A percentile compares a stretch with the other conserved stretches of the same genome.
Conservation (phyloP, 2,888 invertebrate species). For the Shargacucullia verbasci region DNA sequence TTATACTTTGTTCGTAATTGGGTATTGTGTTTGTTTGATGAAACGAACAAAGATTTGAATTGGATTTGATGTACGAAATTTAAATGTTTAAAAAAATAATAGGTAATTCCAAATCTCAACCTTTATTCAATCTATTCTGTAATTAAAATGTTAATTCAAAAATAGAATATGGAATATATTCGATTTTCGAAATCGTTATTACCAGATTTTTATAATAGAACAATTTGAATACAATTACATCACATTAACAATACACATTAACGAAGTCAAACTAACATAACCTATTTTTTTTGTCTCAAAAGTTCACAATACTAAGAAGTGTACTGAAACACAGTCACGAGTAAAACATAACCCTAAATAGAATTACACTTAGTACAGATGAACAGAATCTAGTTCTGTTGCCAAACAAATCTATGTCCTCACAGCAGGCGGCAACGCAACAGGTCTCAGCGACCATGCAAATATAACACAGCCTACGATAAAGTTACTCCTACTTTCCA, state of each 20-base stretch:
- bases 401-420: constrained; percentile 52
- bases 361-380: constrained; percentile 21
- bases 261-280: too few relatives aligned
- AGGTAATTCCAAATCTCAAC: too few relatives aligned
- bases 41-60: constrained; percentile 3
- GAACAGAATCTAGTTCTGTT: constrained; percentile 34
- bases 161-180: not conserved
- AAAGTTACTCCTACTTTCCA: constrained; percentile 38
- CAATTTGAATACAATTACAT: too few relatives aligned
- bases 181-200: too few relatives aligned
- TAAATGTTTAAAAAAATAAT: not conserved
- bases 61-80: not conserved
- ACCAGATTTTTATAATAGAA: too few relatives aligned
- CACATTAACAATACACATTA: too few relatives aligned
- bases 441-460: constrained; percentile 54
- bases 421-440: constrained; percentile 42
- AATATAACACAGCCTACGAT: constrained; percentile 52
- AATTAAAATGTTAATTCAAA: not conserved
- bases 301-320: too few relatives aligned
- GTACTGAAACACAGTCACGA: too few relatives aligned
- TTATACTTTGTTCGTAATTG: constrained; percentile 16
- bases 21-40: not conserved
- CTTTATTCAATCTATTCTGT: too few relatives aligned
- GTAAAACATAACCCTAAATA: not conserved
- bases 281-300: too few relatives aligned